phyloP scores from a whole-genome alignment of 2,113 vertebrate genomes.

The Osmerus eperlanus region DNA sequence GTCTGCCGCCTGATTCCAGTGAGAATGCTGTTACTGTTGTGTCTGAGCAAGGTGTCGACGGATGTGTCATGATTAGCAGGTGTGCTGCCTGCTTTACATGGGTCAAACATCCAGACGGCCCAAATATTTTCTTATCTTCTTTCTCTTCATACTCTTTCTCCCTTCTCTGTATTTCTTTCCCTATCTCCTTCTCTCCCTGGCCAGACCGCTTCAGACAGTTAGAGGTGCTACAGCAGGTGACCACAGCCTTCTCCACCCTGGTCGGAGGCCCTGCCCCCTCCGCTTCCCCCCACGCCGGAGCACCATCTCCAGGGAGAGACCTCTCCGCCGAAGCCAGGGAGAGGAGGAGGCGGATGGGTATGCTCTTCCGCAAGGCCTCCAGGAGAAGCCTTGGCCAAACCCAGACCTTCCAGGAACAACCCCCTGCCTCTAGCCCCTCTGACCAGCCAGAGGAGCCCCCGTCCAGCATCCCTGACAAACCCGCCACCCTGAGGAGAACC shows the following conservation, averaged over 20 bases:
- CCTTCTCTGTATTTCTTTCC: constrained; percentile 5
- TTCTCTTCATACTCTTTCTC: background rate
- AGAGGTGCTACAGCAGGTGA: constrained; percentile 73
- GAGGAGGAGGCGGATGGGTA: constrained; percentile 51
- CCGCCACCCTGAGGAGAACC: constrained; percentile 20
- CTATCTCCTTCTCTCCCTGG: background rate
- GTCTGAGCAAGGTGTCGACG: background rate
- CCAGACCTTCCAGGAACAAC: constrained; percentile 8
- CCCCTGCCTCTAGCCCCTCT: background rate
- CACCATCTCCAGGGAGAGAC: background rate
- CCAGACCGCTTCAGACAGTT: constrained; percentile 70
- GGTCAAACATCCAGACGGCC: background rate
- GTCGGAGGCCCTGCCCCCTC: constrained; percentile 23
- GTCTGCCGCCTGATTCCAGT: background rate
- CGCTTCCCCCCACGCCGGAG: background rate
- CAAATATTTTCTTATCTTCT: background rate
- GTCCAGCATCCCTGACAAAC: constrained; percentile 26
- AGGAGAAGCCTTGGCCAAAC: constrained; percentile 58
- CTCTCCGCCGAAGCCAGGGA: constrained; percentile 49
- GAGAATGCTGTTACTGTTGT: background rate
- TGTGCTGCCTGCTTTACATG: background rate
- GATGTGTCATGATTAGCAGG: background rate
- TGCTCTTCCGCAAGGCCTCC: constrained; percentile 57
- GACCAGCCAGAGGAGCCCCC: background rate
- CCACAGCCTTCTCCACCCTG: constrained; percentile 65